Conservation (phyloP, 2,113 vertebrate species). For the Phylloscopus trochilus region DNA sequence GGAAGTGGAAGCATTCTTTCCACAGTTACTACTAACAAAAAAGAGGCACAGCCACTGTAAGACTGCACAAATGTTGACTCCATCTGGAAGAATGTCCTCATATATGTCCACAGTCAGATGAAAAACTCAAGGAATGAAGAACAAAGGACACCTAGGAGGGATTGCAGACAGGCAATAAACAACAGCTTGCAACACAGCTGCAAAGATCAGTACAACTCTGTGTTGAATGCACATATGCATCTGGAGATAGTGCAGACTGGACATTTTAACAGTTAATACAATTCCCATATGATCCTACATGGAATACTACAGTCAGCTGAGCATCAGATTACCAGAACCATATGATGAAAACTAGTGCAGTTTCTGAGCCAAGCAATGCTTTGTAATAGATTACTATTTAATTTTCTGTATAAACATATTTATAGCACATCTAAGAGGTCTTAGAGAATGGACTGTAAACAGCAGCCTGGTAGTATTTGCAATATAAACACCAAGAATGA, state of each 20-base stretch:
- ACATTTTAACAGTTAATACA: background rate
- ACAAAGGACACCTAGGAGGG: constrained; percentile 16
- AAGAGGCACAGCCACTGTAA: background rate
- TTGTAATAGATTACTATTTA: background rate
- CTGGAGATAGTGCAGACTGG: background rate
- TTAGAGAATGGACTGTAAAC: background rate
- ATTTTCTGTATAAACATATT: background rate
- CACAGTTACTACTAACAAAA: background rate
- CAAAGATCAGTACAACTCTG: background rate
- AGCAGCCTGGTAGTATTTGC: background rate
- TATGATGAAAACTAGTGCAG: background rate
- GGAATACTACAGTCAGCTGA: background rate
- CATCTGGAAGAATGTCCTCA: background rate
- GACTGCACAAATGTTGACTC: background rate
- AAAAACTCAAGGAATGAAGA: background rate
- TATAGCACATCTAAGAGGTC: background rate
- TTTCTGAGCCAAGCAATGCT: background rate
- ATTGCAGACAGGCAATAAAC: background rate
- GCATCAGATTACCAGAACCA: background rate
- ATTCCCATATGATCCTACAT: background rate
- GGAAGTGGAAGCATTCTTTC: background rate
- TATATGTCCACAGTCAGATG: background rate
- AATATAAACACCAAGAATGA: background rate
- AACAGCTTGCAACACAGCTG: constrained; percentile 10
- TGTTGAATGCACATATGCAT: background rate